These are phyloP conservation scores for Apogon hyalosoma DNA, from an alignment of 2,797 vertebrate genomes.

Conservation along the genomic window DNA sequence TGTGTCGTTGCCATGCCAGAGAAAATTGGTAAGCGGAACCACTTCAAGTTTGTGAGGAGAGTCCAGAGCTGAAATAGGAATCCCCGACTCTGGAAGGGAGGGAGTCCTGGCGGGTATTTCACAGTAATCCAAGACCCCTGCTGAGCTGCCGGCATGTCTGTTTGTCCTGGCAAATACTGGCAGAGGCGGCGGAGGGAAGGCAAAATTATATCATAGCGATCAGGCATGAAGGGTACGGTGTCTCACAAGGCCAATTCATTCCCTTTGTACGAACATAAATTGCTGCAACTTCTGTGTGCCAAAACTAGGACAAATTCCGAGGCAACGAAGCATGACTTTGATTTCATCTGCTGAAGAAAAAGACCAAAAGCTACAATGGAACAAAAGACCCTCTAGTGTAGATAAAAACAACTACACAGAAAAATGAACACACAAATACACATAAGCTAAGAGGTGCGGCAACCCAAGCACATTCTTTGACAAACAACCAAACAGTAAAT, in stretches of 20 bases:
- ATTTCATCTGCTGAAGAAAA: neutral
- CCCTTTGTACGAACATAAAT: slow-evolving; percentile 4
- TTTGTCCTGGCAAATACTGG: slow-evolving; percentile 48
- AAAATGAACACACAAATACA: neutral
- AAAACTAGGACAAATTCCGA: slow-evolving; percentile 1
- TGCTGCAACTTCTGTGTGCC: neutral
- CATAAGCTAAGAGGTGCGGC: slow-evolving; percentile 27
- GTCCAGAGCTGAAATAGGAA: slow-evolving; percentile 54
- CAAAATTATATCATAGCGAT: slow-evolving; percentile 32
- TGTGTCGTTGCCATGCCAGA: slow-evolving; percentile 44
- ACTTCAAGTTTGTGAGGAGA: slow-evolving; percentile 48
- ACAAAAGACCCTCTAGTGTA: neutral
- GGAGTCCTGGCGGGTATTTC: slow-evolving; percentile 40
- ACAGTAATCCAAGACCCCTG: slow-evolving; percentile 61
- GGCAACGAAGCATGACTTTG: neutral
- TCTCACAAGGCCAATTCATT: slow-evolving; percentile 9
- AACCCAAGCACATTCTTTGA: neutral
- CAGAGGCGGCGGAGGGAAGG: slow-evolving; percentile 16
- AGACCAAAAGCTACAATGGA: neutral
- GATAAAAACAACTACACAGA: neutral
- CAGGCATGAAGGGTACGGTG: slow-evolving; percentile 10
- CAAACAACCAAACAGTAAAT: slow-evolving; percentile 12
- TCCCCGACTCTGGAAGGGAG: slow-evolving; percentile 17
- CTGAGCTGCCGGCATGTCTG: slow-evolving; percentile 61
- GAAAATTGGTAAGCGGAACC: slow-evolving; percentile 54